Evolutionary conservation across 2,888 invertebrate genomes (phyloP).

Genomic region (Lochmaea crataegi): DNA sequence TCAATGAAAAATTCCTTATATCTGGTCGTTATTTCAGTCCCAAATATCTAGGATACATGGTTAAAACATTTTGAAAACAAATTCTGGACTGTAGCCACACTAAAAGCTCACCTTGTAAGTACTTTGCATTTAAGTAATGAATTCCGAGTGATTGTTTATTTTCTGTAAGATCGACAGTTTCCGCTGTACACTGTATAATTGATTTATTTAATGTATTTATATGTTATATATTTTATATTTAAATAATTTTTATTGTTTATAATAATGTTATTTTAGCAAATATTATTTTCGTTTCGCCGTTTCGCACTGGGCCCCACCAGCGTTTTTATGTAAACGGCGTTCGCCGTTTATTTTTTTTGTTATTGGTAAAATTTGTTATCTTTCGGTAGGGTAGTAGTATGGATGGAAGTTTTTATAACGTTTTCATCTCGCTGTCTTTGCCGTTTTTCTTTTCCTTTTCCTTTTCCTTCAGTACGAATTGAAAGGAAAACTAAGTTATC

Average conservation of each 20-base stretch:
- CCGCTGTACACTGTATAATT: constrained; percentile 19
- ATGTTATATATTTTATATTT: constrained; percentile 61
- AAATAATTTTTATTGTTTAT: constrained; percentile 61
- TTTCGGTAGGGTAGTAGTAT: constrained; percentile 24
- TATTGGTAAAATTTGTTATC: constrained; percentile 42
- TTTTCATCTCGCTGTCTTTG: background rate
- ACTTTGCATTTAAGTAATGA: too few species aligned
- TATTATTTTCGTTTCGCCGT: constrained; percentile 19
- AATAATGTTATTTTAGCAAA: constrained; percentile 55
- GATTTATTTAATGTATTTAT: constrained; percentile 48
- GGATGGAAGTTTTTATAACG: background rate
- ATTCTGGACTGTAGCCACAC: background rate
- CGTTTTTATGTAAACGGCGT: constrained; percentile 27
- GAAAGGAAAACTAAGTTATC: background rate
- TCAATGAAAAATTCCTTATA: too few species aligned
- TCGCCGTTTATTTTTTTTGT: constrained; percentile 55
- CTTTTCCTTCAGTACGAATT: background rate
- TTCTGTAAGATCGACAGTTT: constrained; percentile 27
- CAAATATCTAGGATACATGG: too few species aligned
- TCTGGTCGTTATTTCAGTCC: too few species aligned
- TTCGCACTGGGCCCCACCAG: constrained; percentile 52
- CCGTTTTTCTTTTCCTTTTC: background rate
- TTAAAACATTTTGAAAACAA: too few species aligned
- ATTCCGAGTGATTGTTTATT: background rate
- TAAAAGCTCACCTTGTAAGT: background rate